Conservation (phyloP, 2,888 invertebrate genomes). For the Seira musarum region DNA sequence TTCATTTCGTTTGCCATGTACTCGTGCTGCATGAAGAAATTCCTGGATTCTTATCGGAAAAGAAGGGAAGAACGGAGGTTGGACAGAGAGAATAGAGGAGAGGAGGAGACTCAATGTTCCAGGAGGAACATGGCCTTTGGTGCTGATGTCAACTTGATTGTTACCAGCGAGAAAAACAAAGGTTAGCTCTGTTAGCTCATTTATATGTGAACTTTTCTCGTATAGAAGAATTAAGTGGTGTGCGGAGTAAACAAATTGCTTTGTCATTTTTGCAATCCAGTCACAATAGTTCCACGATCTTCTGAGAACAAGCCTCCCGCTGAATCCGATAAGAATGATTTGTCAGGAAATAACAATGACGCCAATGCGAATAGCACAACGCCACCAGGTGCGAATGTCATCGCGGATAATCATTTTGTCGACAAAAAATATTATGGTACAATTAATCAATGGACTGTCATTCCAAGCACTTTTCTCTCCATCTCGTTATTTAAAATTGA, state of each 20-base stretch:
- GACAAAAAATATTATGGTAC: constrained; percentile 52
- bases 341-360: neutral
- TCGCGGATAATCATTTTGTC: constrained; percentile 27
- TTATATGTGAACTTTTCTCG: too few species aligned
- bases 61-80: neutral
- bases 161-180: neutral
- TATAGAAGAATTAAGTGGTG: too few species aligned
- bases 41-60: constrained; percentile 35
- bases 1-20: constrained; percentile 27
- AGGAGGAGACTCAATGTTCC: neutral
- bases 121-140: neutral
- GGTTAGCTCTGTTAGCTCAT: too few species aligned
- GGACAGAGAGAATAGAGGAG: constrained; percentile 9
- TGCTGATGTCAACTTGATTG: constrained; percentile 11
- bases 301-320: neutral
- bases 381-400: neutral
- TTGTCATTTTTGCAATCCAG: neutral
- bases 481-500: neutral
- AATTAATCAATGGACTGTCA: neutral
- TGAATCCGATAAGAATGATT: neutral
- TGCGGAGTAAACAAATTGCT: neutral
- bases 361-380: neutral
- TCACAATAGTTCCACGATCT: neutral
- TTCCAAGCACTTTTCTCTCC: neutral
- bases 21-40: constrained; percentile 33